phyloP scores from a whole-genome alignment of 2,888 invertebrate species.

The Hyposoter didymator region DNA sequence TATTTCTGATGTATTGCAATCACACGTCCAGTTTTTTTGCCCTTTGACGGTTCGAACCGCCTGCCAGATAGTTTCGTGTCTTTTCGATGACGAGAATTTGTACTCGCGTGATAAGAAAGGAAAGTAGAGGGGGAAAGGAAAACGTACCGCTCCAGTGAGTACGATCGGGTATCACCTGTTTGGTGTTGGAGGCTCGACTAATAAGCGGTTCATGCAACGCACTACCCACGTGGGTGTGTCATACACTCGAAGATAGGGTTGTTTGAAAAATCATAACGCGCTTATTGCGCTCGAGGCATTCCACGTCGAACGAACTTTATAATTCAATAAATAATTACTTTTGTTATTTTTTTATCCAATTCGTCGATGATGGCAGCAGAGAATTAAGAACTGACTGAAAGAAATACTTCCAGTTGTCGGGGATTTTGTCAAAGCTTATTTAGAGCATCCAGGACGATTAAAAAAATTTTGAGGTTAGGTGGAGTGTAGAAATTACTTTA shows the following conservation, averaged over 20 bases:
- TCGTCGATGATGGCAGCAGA: not conserved
- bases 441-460: not conserved
- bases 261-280: not conserved
- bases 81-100: constrained; percentile 51
- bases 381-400: not conserved
- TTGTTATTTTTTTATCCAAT: not conserved
- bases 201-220: constrained; percentile 36
- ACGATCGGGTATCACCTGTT: constrained; percentile 56
- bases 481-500: not conserved
- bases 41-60: constrained; percentile 19
- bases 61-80: constrained; percentile 46
- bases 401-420: not conserved
- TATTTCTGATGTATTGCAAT: constrained; percentile 3
- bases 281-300: not conserved
- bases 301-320: not conserved
- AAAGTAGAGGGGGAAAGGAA: constrained; percentile 31
- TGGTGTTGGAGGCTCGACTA: constrained; percentile 64
- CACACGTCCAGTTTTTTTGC: constrained; percentile 29
- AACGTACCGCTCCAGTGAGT: constrained; percentile 58
- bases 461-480: not conserved
- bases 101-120: constrained; percentile 26
- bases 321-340: not conserved
- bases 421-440: not conserved
- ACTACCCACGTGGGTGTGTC: constrained; percentile 61
- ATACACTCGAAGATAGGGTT: constrained; percentile 38